Conservation (phyloP, 2,888 invertebrate genomes). For the Prenolepis imparis region DNA sequence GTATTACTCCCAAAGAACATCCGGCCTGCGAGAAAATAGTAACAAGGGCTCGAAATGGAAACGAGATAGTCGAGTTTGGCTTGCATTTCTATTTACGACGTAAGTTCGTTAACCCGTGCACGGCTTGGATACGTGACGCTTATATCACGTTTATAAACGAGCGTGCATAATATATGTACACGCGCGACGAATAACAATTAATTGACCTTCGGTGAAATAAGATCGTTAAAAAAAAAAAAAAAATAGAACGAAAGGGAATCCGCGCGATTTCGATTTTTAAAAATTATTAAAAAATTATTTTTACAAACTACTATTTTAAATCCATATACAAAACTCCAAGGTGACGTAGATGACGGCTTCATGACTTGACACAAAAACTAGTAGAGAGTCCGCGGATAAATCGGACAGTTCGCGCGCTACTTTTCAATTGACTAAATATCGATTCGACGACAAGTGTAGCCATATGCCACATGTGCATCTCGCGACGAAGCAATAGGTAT, state of each 20-base stretch:
- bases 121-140: constrained; percentile 19
- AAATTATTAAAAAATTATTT: background rate
- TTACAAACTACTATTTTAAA: background rate
- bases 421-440: constrained; percentile 67
- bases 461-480: constrained; percentile 52
- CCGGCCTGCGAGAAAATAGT: constrained; percentile 35
- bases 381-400: constrained; percentile 19
- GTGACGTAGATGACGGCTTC: background rate
- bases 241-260: background rate
- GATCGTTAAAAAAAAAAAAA: background rate
- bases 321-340: background rate
- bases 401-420: constrained; percentile 53
- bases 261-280: background rate
- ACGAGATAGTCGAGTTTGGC: constrained; percentile 73
- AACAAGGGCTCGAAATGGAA: constrained; percentile 56
- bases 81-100: constrained; percentile 76
- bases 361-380: constrained; percentile 12
- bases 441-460: constrained; percentile 64
- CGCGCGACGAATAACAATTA: background rate
- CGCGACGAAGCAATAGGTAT: constrained; percentile 65
- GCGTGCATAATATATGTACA: background rate
- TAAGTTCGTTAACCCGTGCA: constrained; percentile 74
- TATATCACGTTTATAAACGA: background rate
- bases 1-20: background rate
- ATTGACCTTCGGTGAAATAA: background rate